Evolutionary conservation across 2,797 vertebrate genomes (phyloP), one percentile per base, ranked within the genome.

Genomic region (Hirundo rustica): DNA sequence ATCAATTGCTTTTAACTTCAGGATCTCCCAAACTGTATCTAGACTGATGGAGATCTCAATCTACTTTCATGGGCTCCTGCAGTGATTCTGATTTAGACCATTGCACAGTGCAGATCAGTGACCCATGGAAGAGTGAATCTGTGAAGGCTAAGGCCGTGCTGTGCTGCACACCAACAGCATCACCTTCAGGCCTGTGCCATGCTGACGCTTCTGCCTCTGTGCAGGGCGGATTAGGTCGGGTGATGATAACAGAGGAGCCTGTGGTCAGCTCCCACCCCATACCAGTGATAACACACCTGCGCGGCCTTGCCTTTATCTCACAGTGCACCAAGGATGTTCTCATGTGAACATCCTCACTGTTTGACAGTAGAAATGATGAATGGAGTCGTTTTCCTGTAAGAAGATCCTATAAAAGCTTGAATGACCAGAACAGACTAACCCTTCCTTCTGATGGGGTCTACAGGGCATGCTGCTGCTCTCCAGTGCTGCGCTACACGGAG

Each of bases 401-500:
- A 87, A 94, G 91, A 87, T n/a, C n/a, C 67, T 92, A 21, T 62
- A 85, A 89, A 10, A 91, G 36, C 19, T 48, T 6, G 6, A n/a
- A 34, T 8, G 32, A 58, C 17, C 57, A 57, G n/a, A 48, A 19
- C 0, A 29, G 22, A 42, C 9, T 19, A 50, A 65, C 53, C 30
- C 50, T 78, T 81, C 67, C 66, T 16, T 32, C 26, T 1, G 25
- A 30, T 5, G 25, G 8, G 7, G 22, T 61, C 84, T 66, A 60
- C 67, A 58, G 0, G 5, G 45, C 21, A 12, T 3, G 74, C 67
- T 82, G 44, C 26, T 42, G 21, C 27, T 23, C 18, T 19, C 38
- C 3, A 5, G 13, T 5, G 16, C 74, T 3, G 2, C 42, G 10
- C 42, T 34, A 18, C 66, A 16, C 1, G 0, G 26, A 7, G 7